Evolutionary conservation across 2,113 vertebrate genomes (phyloP), one percentile per base, ranked within the genome.

Genomic region (Syngnathus floridae): DNA sequence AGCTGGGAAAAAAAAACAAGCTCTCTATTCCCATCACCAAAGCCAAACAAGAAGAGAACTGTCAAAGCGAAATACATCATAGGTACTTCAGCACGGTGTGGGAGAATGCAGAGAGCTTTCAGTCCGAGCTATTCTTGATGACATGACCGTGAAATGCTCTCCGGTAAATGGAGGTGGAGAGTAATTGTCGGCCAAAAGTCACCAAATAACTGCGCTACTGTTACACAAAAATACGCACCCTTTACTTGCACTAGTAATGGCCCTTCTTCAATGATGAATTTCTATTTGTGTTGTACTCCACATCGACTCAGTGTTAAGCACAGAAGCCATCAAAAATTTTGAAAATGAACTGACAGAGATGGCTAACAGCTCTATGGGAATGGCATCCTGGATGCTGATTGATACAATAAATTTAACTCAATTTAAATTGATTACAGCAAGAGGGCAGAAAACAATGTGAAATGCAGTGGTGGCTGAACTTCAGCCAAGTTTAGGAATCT

Each of bases 281-380:
- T 9, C 62, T 37, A 54, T 40, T 72, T 74, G 56, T 73, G 63
- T 69, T 75, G 79, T 17, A 66, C 64, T 64, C 74, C 35, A 59
- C 43, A 79, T 83, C 82, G 72, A 63, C 69, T 79, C 62, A 64
- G 58, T 67, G 49, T 62, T 71, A 26, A 72, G 71, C 56, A 77
- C 71, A 62, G 66, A 75, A 77, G 51, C 60, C 43, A 72, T 82
- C 69, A 77, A 52, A 90, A 90, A 87, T 88, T 83, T 87, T 83
- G 87, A 45, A 72, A 55, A 68, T 72, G 75, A 83, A 80, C 74
- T 78, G 87, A 83, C 72, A 58, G 59, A 81, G 79, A 87, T 83
- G 67, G 79, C 88, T 81, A 73, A 72, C 61, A 59, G 67, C 52
- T 66, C 87, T 73, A 67, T 49, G 22, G 78, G 84, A 77, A 0